Evolutionary conservation across 2,797 vertebrate species (phyloP).

Genomic region (Rhynchotus rufescens): DNA sequence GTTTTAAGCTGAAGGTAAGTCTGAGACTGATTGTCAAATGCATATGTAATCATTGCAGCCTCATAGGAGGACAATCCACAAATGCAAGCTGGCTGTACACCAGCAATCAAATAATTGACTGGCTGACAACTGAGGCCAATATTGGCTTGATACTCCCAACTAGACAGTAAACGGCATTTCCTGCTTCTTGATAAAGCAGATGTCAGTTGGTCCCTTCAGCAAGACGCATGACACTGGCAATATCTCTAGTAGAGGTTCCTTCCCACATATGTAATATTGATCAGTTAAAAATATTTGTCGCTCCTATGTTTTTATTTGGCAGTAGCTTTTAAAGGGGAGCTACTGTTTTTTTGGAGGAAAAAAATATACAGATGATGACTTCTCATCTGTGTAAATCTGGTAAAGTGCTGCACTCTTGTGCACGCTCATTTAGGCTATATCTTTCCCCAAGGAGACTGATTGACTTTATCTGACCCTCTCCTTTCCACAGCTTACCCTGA

Average conservation of each 20-base stretch:
- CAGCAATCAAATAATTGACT: conserved; percentile 49
- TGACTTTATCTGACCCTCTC: background rate
- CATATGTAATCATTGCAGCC: conserved; percentile 5
- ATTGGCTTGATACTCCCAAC: conserved; percentile 44
- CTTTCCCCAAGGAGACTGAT: background rate
- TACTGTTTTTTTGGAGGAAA: background rate
- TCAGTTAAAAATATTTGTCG: background rate
- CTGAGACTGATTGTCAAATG: background rate
- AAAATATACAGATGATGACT: background rate
- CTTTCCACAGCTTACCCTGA: background rate
- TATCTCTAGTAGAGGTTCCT: background rate
- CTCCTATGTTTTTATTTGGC: background rate
- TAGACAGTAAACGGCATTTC: conserved; percentile 28
- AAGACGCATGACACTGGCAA: background rate
- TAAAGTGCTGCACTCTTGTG: background rate
- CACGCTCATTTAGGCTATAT: background rate
- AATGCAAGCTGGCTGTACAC: conserved; percentile 28
- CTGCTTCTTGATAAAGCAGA: conserved; percentile 43
- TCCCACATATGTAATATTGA: background rate
- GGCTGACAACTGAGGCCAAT: conserved; percentile 10
- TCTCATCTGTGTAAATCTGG: background rate
- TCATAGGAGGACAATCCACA: conserved; percentile 13
- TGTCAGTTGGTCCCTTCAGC: conserved; percentile 34
- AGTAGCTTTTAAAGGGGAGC: background rate
- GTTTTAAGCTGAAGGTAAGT: conserved; percentile 26